Conservation (phyloP, 2,797 vertebrate genomes). For the Micromesistius poutassou region DNA sequence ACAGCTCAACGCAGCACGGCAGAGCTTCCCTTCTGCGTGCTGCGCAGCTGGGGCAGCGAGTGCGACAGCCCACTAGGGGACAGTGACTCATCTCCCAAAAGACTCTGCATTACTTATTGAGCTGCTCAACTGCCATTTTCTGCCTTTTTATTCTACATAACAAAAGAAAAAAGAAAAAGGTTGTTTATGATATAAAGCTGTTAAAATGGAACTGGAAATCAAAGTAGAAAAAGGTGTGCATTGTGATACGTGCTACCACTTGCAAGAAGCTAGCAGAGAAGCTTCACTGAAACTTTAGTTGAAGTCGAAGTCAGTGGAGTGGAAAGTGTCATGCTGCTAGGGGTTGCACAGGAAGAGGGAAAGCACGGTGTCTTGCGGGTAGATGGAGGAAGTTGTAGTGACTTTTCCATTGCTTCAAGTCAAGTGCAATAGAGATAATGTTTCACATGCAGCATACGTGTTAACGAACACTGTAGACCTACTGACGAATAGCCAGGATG, state of each 20-base stretch:
- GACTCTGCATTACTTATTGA: not conserved
- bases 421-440: not conserved
- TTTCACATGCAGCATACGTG: not conserved
- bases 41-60: not conserved
- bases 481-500: not conserved
- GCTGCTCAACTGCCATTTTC: not conserved
- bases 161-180: too few relatives aligned
- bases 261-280: conserved; percentile 28
- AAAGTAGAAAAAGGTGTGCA: conserved; percentile 12
- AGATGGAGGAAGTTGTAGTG: conserved; percentile 40
- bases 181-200: too few relatives aligned
- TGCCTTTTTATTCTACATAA: too few relatives aligned
- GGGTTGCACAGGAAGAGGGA: conserved; percentile 62
- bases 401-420: not conserved
- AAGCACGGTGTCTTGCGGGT: conserved; percentile 27
- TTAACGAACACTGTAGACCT: not conserved
- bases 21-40: not conserved
- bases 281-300: not conserved
- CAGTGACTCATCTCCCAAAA: not conserved
- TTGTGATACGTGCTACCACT: not conserved
- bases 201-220: conserved; percentile 17
- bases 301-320: conserved; percentile 40
- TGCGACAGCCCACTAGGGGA: not conserved
- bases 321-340: conserved; percentile 28
- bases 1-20: not conserved